phyloP scores from a whole-genome alignment of 2,797 vertebrate species.

The Zalophus californianus region DNA sequence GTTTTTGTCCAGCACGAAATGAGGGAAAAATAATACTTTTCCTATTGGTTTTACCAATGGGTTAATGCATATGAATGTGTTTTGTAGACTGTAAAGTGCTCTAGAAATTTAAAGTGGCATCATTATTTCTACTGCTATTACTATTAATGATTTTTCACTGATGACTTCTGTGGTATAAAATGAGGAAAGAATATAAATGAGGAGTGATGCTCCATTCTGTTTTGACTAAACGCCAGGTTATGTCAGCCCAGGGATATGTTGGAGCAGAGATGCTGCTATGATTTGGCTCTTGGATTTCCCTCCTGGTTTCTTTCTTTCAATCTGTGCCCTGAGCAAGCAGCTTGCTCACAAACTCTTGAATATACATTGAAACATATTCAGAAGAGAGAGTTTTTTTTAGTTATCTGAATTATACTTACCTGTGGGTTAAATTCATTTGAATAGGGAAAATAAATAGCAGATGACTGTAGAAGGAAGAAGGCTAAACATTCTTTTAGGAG shows the following conservation, averaged over 20 bases:
- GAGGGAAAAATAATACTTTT: not conserved
- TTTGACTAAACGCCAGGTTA: constrained; percentile 20
- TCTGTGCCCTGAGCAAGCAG: constrained; percentile 19
- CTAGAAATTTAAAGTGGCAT: not conserved
- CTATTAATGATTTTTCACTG: not conserved
- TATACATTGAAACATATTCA: not conserved
- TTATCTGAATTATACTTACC: not conserved
- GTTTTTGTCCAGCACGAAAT: not conserved
- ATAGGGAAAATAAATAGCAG: constrained; percentile 20
- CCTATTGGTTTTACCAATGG: not conserved
- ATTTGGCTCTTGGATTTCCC: constrained; percentile 34
- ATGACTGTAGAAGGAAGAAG: not conserved
- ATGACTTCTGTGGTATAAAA: not conserved
- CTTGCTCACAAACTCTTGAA: not conserved
- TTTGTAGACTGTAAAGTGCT: not conserved
- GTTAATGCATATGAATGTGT: not conserved
- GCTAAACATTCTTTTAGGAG: not conserved
- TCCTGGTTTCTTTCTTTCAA: constrained; percentile 20
- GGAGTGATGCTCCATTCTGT: not conserved
- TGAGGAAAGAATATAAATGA: not conserved
- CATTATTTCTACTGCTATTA: not conserved
- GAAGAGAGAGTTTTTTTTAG: not conserved
- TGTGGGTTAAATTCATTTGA: not conserved
- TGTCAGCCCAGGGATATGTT: constrained; percentile 13
- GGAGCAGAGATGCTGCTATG: constrained; percentile 3